Evolutionary conservation across 2,888 invertebrate species (phyloP).

Genomic region (Monoplex corrugatus): DNA sequence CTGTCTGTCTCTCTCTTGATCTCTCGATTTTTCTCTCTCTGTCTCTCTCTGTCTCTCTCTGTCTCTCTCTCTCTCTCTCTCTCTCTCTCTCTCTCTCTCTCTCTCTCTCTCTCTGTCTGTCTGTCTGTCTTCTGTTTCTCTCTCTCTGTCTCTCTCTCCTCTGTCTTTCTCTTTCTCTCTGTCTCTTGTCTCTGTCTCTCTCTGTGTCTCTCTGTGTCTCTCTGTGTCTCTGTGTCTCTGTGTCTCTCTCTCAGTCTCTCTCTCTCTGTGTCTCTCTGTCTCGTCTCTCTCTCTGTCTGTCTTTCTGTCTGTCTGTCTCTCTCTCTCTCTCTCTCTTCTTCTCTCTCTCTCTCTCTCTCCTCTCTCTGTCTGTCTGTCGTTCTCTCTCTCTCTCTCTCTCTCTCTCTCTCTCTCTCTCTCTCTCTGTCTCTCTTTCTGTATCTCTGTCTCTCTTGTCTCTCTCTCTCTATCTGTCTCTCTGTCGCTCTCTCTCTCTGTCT

Average conservation of each 20-base stretch:
- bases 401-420: not conserved
- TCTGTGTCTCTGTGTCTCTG: not conserved
- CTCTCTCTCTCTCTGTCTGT: not conserved
- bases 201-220: not conserved
- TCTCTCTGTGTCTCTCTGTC: not conserved
- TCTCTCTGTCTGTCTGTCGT: not conserved
- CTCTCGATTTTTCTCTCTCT: not conserved
- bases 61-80: too few species aligned
- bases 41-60: too few species aligned
- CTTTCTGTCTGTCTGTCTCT: not conserved
- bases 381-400: slow-evolving; percentile 3
- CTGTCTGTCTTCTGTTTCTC: not conserved
- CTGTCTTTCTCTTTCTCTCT: not conserved
- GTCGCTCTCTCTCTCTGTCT: not conserved
- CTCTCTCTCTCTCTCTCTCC: slow-evolving; percentile 7
- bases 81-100: not conserved
- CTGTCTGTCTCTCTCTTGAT: not conserved
- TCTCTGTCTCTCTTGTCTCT: not conserved
- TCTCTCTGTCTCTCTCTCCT: not conserved
- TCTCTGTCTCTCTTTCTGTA: not conserved
- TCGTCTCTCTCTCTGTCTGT: not conserved
- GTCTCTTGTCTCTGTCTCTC: not conserved
- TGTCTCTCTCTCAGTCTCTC: not conserved
- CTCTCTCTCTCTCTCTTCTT: not conserved
- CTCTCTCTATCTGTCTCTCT: not conserved